Evolutionary conservation across 1,140 invertebrate genomes (phyloP).

Genomic region (Samia ricini): DNA sequence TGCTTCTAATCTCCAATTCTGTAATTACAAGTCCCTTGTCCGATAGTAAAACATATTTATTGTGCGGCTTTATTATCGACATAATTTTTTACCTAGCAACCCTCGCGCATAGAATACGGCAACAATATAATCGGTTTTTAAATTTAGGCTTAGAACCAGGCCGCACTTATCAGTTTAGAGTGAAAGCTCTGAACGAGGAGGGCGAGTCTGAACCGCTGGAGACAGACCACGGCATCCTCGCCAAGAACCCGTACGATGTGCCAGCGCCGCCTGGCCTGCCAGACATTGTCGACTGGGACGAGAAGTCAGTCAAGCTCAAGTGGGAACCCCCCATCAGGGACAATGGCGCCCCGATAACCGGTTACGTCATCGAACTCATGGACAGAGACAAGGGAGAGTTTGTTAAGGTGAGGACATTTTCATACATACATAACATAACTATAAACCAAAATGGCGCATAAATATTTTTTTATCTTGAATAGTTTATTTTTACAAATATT

Average conservation of each 20-base stretch:
- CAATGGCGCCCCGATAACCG: conserved; percentile 96
- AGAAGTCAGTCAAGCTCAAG: conserved; percentile 94
- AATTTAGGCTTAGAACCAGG: conserved; percentile 89
- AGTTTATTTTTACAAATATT: too few relatives aligned
- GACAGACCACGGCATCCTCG: conserved; percentile 89
- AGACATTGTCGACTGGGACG: conserved; percentile 95
- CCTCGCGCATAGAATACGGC: too few relatives aligned
- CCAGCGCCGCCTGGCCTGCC: conserved; percentile 93
- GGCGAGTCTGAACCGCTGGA: conserved; percentile 96
- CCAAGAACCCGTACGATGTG: conserved; percentile 97
- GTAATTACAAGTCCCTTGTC: too few relatives aligned
- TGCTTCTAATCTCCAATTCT: too few relatives aligned
- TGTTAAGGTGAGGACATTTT: conserved; percentile 64
- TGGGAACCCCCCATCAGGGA: conserved; percentile 97
- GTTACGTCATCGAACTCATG: conserved; percentile 91
- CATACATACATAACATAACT: neutral
- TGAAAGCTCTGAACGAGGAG: conserved; percentile 96
- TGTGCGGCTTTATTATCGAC: too few relatives aligned
- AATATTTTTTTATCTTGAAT: too few relatives aligned
- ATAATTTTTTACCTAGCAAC: too few relatives aligned
- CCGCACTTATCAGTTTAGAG: conserved; percentile 96
- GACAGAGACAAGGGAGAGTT: conserved; percentile 80
- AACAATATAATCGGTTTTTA: neutral
- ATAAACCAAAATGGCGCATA: neutral
- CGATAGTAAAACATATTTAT: too few relatives aligned